A percentile compares a stretch with the other conserved stretches of the same genome.
These are phyloP conservation scores for Linnaemya vulpina DNA, from an alignment of 2,888 invertebrate species.

Conservation along the genomic window DNA sequence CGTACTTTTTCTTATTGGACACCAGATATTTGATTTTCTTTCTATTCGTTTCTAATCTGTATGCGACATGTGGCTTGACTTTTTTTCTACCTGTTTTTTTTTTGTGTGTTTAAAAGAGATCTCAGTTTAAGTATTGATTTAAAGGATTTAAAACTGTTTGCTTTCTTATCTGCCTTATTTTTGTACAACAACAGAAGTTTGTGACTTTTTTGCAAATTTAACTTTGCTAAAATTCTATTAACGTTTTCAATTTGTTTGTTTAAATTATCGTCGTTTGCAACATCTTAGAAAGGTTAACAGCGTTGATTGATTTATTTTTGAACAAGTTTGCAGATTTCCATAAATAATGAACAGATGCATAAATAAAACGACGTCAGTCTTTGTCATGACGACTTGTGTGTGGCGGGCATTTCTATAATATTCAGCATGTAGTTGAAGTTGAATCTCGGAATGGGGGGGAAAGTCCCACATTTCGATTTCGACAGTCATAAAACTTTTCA, in stretches of 20 bases:
- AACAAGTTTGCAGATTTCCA: constrained; percentile 77
- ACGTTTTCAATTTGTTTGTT: constrained; percentile 58
- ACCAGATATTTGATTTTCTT: constrained; percentile 52
- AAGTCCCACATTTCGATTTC: too few relatives aligned
- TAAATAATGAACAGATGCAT: constrained; percentile 76
- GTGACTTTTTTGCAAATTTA: constrained; percentile 44
- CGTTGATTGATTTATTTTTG: constrained; percentile 71
- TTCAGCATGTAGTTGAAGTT: not conserved
- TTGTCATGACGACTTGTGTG: not conserved
- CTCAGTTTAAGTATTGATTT: constrained; percentile 75
- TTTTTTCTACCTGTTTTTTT: constrained; percentile 12
- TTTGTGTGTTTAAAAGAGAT: constrained; percentile 40
- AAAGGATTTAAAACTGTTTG: constrained; percentile 79
- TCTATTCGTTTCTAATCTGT: constrained; percentile 73
- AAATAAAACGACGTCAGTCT: not conserved
- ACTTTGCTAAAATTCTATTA: constrained; percentile 51
- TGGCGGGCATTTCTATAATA: not conserved
- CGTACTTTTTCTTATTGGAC: constrained; percentile 59
- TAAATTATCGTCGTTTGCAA: constrained; percentile 54
- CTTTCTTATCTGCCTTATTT: constrained; percentile 13
- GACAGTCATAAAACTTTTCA: too few relatives aligned
- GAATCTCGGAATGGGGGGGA: too few relatives aligned
- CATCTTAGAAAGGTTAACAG: constrained; percentile 67
- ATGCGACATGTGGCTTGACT: constrained; percentile 73
- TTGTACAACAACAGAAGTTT: not conserved